Conservation (phyloP, 2,888 invertebrate genomes). For the Noctua fimbriata region DNA sequence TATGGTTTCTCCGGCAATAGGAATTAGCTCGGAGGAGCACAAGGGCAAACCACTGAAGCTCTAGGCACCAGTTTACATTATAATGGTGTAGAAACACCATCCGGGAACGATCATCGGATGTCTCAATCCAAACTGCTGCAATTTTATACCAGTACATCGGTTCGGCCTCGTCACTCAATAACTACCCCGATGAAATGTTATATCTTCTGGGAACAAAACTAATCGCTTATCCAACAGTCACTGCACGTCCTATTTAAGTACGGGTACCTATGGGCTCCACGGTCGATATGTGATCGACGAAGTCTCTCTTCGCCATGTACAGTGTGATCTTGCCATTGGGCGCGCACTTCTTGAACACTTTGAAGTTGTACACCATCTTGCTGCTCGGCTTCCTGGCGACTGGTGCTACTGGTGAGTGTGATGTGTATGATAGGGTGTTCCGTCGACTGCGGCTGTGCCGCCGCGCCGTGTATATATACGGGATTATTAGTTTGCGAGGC, state of each 20-base stretch:
- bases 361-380: conserved; percentile 96
- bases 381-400: conserved; percentile 12
- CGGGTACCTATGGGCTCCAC: conserved; percentile 95
- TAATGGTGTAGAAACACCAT: not conserved
- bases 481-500: conserved; percentile 81
- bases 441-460: conserved; percentile 41
- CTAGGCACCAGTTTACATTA: not conserved
- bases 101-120: not conserved
- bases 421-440: conserved; percentile 25
- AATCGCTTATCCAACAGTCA: conserved; percentile 8
- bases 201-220: conserved; percentile 1
- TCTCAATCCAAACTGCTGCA: not conserved
- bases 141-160: not conserved
- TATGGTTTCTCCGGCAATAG: not conserved
- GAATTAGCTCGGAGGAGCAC: not conserved
- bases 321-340: conserved; percentile 96
- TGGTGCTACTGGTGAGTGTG: not conserved
- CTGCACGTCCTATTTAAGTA: conserved; percentile 18
- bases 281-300: conserved; percentile 95
- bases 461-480: conserved; percentile 75
- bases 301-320: conserved; percentile 96
- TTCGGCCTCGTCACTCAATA: not conserved
- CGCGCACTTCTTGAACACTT: conserved; percentile 97
- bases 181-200: not conserved
- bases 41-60: too few species aligned